phyloP scores from a whole-genome alignment of 2,113 vertebrate species.

The Ramphastos sulfuratus region DNA sequence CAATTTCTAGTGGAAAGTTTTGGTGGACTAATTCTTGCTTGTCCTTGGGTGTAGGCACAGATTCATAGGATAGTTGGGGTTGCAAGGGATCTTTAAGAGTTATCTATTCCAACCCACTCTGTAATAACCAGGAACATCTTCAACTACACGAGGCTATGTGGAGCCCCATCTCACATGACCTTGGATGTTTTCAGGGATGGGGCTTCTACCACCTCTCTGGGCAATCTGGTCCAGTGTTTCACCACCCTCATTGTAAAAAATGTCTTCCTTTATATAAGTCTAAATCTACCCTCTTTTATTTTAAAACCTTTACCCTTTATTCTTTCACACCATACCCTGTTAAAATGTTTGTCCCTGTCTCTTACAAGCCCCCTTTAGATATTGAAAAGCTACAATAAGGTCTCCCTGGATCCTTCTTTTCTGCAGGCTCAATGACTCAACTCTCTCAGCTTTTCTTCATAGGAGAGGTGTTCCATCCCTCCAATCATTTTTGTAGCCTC shows the following conservation, averaged over 20 bases:
- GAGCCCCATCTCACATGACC: neutral
- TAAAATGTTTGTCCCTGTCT: neutral
- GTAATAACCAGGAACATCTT: neutral
- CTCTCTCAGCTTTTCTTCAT: neutral
- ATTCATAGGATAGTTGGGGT: neutral
- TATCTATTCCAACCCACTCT: neutral
- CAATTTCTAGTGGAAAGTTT: neutral
- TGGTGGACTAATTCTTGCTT: neutral
- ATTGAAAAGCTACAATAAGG: neutral
- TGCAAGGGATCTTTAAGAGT: neutral
- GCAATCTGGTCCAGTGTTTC: neutral
- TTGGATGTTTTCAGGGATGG: neutral
- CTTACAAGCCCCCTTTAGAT: neutral
- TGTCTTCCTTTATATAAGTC: neutral
- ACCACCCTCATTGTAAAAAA: neutral
- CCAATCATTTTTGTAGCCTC: neutral
- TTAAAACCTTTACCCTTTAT: neutral
- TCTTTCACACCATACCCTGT: neutral
- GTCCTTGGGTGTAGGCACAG: neutral
- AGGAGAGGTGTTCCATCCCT: neutral
- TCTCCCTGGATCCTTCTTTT: neutral
- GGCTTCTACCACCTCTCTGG: neutral
- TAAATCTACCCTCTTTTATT: neutral
- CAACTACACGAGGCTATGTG: neutral
- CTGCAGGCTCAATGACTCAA: neutral